Conservation (phyloP, 2,113 vertebrate species). For the Tenebrosternarchus preto region DNA sequence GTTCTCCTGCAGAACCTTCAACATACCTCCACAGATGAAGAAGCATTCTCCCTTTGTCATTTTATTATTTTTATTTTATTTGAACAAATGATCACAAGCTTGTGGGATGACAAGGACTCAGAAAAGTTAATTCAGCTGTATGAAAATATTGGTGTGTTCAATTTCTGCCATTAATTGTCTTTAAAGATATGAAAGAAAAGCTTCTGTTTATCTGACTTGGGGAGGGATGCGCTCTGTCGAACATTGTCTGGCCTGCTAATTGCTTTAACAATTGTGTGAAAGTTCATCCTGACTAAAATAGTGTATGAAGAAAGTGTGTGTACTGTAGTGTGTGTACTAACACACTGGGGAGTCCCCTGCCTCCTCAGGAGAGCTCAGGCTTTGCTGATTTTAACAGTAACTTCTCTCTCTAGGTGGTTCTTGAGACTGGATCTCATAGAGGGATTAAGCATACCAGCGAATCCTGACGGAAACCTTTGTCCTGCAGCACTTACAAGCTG, state of each 20-base stretch:
- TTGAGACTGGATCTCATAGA: background rate
- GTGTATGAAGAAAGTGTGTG: constrained; percentile 48
- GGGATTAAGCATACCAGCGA: background rate
- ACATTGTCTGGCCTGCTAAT: constrained; percentile 69
- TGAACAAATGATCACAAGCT: constrained; percentile 30
- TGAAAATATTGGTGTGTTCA: constrained; percentile 27
- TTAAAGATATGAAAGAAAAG: constrained; percentile 68
- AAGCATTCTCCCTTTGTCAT: background rate
- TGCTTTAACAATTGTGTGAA: constrained; percentile 70
- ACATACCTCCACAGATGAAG: too few species aligned
- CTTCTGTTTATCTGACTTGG: constrained; percentile 72
- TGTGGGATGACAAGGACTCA: constrained; percentile 27
- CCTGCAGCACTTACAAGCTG: background rate
- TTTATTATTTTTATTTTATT: background rate
- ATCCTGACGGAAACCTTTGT: too few species aligned
- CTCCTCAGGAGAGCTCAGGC: constrained; percentile 14
- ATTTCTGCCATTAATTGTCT: constrained; percentile 66
- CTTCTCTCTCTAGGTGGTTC: background rate
- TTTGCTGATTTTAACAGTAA: background rate
- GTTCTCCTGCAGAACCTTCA: constrained; percentile 3
- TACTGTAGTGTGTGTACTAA: constrained; percentile 34
- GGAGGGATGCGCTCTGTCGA: constrained; percentile 71
- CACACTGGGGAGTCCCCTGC: constrained; percentile 10
- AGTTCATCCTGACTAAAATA: constrained; percentile 49
- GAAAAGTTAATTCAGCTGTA: constrained; percentile 32